Base-by-base conservation (phyloP, 2,113 vertebrate genomes). In the Paradoxurus hermaphroditus region DNA sequence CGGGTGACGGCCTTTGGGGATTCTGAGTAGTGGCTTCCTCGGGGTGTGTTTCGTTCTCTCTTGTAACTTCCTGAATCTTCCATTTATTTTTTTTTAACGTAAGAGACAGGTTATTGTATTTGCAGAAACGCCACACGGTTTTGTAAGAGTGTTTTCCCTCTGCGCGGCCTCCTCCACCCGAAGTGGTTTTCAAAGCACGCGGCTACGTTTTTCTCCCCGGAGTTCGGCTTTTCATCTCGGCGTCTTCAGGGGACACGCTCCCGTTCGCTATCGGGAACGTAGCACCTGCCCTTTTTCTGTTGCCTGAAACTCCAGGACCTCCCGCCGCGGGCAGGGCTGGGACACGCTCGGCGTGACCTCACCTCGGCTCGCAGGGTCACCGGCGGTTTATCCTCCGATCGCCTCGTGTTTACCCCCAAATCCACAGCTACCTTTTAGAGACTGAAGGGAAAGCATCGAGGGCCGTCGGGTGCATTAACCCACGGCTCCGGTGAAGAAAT, bases 231-330 rank as follows among this genome's bases (percentile, higher is more conserved):
- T 77, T 95, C 77, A 94, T 78, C 84, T 16, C 5, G 96, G 83
- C 97, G 70, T 97, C 97, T 96, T 97, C 95, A 93, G 97, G 63
- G 92, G 97, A 91, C 85, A 91, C 95, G 73, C 95, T 95, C 49
- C 19, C 25, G 82, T 56, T 41, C 73, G 79, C 81, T 97, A 91
- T 89, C 39, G 62, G 93, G 67, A 97, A 88, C 78, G 67, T 36
- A 85, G 93, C 97, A 65, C 79, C 96, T 96, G 49, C 96, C 86
- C 97, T 90, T 94, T 87, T 96, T 95, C 95, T 94, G 83, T 77
- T 97, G 94, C 92, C 86, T 91, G 97, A 97, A 96, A 95, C 84
- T 79, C 98, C 34, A 97, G 79, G 92, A 90, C 84, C 84, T 89
- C 7, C 0, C 49, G 8, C 87, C 56, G 4, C 13, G 19, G 65